These are phyloP conservation scores for Erpobdella octoculata DNA, from an alignment of 2,888 invertebrate genomes.

Conservation along the genomic window DNA sequence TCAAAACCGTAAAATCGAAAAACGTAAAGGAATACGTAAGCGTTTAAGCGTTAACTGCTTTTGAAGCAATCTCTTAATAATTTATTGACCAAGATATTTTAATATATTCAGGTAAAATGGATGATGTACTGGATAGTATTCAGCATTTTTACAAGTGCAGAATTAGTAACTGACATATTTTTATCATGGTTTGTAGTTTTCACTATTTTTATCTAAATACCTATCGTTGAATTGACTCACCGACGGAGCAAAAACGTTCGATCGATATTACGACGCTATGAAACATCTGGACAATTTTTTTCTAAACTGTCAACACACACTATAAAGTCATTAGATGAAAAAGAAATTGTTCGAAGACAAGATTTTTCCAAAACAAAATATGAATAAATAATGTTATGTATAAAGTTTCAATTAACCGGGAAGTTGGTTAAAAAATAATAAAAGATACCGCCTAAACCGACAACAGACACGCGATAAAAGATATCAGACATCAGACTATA, in stretches of 20 bases:
- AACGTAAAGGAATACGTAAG: conserved; percentile 97
- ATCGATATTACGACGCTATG: not conserved
- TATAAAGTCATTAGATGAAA: too few relatives aligned
- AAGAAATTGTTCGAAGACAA: too few relatives aligned
- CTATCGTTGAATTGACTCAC: not conserved
- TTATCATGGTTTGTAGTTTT: conserved; percentile 63
- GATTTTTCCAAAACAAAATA: too few relatives aligned
- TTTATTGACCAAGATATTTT: not conserved
- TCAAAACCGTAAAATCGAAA: conserved; percentile 95
- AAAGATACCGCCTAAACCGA: not conserved
- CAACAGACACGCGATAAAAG: not conserved
- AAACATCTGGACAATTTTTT: not conserved
- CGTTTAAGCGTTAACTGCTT: conserved; percentile 32
- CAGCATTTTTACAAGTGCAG: conserved; percentile 86
- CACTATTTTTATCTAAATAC: not conserved
- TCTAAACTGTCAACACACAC: too few relatives aligned
- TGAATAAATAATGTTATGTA: too few relatives aligned
- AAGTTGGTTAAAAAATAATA: too few relatives aligned
- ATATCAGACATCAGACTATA: not conserved
- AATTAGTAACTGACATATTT: conserved; percentile 90
- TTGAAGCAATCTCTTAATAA: not conserved
- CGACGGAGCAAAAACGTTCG: not conserved
- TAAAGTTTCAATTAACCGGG: not conserved
- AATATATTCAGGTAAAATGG: conserved; percentile 78
- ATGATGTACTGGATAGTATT: conserved; percentile 99